These are phyloP conservation scores for Yponomeuta evonymella DNA, from an alignment of 2,888 invertebrate genomes.

Conservation along the genomic window DNA sequence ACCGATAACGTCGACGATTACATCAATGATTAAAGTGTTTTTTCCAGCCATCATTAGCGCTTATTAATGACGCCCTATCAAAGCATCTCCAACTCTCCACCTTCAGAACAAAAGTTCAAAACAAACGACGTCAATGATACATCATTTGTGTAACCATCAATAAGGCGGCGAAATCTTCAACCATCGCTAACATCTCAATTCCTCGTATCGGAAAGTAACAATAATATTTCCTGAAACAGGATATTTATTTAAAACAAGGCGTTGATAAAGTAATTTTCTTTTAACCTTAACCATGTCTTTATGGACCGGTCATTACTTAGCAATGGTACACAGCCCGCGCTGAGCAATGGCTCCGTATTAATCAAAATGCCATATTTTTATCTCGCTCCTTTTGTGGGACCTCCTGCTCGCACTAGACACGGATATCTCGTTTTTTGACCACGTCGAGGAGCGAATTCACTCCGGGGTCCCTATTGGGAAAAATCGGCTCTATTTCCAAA, in stretches of 20 bases:
- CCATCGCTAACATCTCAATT: constrained; percentile 70
- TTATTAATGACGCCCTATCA: constrained; percentile 18
- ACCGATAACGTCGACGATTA: neutral
- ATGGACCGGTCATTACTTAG: constrained; percentile 77
- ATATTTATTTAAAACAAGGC: constrained; percentile 77
- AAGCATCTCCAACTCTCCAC: constrained; percentile 18
- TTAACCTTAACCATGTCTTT: constrained; percentile 77
- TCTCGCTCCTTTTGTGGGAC: constrained; percentile 55
- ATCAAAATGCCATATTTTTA: constrained; percentile 73
- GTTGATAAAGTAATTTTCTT: constrained; percentile 77
- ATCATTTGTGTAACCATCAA: constrained; percentile 71
- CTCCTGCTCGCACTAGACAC: constrained; percentile 61
- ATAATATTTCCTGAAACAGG: constrained; percentile 76
- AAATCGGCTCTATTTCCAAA: constrained; percentile 1
- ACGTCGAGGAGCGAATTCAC: constrained; percentile 40
- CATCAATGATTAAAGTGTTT: neutral
- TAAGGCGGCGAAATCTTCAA: constrained; percentile 66
- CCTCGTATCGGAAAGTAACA: constrained; percentile 72
- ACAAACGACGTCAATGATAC: constrained; percentile 62
- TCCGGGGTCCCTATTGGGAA: constrained; percentile 16
- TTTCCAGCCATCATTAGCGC: constrained; percentile 7
- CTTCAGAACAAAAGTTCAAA: constrained; percentile 40
- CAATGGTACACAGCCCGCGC: constrained; percentile 74
- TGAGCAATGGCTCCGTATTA: constrained; percentile 75
- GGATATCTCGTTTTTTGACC: constrained; percentile 62